Percentiles rank a stretch among this genome's conserved stretches.
Conservation (phyloP, 1,140 invertebrate genomes). For the Aplysia californica region DNA sequence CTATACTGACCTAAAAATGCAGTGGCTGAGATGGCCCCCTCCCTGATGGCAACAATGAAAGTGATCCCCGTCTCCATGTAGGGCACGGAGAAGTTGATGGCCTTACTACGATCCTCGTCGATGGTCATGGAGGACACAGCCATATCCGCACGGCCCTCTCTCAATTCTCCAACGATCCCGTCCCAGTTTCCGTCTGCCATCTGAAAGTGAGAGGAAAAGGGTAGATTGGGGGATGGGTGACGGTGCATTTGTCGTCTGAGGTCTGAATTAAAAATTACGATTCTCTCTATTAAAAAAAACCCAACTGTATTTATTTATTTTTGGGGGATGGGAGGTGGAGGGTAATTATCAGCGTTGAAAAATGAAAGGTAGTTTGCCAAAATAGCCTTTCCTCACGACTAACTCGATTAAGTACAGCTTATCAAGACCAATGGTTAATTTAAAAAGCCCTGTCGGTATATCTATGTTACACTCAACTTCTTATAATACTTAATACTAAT, state of each 20-base stretch:
- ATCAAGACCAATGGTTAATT: too few relatives aligned
- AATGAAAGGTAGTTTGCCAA: too few relatives aligned
- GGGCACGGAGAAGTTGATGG: constrained; percentile 95
- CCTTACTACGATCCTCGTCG: constrained; percentile 91
- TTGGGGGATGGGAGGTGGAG: too few relatives aligned
- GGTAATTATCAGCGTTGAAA: too few relatives aligned
- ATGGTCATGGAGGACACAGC: constrained; percentile 97
- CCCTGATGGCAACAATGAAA: constrained; percentile 96
- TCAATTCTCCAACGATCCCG: constrained; percentile 91
- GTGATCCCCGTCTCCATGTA: constrained; percentile 99
- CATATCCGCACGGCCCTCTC: constrained; percentile 94
- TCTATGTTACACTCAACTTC: too few relatives aligned
- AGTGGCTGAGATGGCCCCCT: constrained; percentile 97
- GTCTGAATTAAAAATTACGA: too few relatives aligned
- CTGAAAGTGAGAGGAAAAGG: background rate
- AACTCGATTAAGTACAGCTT: too few relatives aligned
- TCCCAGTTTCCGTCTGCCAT: constrained; percentile 82
- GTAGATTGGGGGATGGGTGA: background rate
- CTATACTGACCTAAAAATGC: constrained; percentile 86
- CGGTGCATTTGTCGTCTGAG: too few relatives aligned
- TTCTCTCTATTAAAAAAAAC: background rate
- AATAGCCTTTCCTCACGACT: too few relatives aligned
- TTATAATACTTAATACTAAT: too few relatives aligned
- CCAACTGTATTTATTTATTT: background rate
- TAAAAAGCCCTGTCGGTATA: too few relatives aligned